Percentiles rank a stretch among this genome's conserved stretches.
Evolutionary conservation across 1,140 invertebrate genomes (phyloP).

Genomic region (Helicoverpa zea): DNA sequence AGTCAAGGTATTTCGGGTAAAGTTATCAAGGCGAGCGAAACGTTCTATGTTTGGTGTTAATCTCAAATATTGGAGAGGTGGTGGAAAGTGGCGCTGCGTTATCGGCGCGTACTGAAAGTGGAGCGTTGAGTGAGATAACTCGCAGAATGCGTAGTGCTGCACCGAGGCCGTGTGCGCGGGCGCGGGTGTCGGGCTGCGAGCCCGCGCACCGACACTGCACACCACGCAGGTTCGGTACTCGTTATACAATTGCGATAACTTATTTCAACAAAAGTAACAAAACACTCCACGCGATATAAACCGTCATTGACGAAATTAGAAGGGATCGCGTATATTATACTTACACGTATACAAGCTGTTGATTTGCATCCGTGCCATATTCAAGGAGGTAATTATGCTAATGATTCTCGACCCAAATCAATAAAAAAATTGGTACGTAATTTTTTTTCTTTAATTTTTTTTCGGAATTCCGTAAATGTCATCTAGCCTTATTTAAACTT

Average conservation of each 20-base stretch:
- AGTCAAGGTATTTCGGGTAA: constrained; percentile 41
- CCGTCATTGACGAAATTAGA: constrained; percentile 47
- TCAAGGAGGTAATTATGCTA: too few relatives aligned
- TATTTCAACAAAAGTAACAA: constrained; percentile 47
- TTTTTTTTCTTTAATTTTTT: too few relatives aligned
- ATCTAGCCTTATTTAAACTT: too few relatives aligned
- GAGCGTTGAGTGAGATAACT: not conserved
- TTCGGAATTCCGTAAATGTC: too few relatives aligned
- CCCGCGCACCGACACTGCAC: not conserved
- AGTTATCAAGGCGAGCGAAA: constrained; percentile 1
- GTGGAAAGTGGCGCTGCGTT: not conserved
- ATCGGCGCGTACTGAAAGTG: not conserved
- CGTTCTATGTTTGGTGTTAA: constrained; percentile 16
- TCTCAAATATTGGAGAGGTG: not conserved
- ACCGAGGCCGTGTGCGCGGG: not conserved
- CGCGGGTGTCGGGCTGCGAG: not conserved
- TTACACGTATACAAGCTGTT: constrained; percentile 32
- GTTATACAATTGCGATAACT: constrained; percentile 46
- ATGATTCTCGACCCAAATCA: too few relatives aligned
- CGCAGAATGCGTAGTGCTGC: not conserved
- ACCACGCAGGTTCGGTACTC: not conserved
- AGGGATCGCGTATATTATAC: constrained; percentile 37
- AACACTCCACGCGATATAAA: constrained; percentile 36
- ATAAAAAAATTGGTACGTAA: too few relatives aligned
- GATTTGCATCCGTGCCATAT: too few relatives aligned